Evolutionary conservation across 2,797 vertebrate species (phyloP), one percentile per base, ranked within the genome.

Genomic region (Typhlichthys eigenmanni): DNA sequence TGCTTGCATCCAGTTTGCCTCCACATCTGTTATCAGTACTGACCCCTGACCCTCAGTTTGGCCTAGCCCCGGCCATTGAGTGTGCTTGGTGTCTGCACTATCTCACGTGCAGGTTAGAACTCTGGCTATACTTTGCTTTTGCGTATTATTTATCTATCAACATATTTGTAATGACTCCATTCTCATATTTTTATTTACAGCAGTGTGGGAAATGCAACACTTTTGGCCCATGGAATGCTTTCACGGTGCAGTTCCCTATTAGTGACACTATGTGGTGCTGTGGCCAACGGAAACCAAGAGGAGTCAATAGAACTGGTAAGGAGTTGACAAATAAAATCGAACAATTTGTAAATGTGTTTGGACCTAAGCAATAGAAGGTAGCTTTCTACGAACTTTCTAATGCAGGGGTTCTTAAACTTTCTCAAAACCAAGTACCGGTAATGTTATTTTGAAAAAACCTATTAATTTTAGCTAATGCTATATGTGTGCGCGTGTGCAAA

Each of bases 21-120:
- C 87, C 90, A 69, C 85, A 89, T 60, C 88, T 98, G 83, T 87
- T 96, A 62, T 90, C 63, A 0, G 79, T 94, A 62, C 77, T 98
- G 74, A 92, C 89, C 13, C 91, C 92, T 0, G 85, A 93, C 68
- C 88, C 89, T 47, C 89, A 92, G 71, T 91, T 93, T 69, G 92
- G 93, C 38, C 74, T 91, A 62, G 94, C 92, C 57, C 91, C 92
- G 0, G 94, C 94, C 0, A 91, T 97, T 63, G 98, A 99, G 84
- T 95, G 94, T 75, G 95, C 95, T 0, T 99, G 98, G 97, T 96
- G 96, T 81, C 93, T 99, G 68, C 96, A 99, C 86, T 98, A 97
- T 84, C 92, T 98, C 66, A 61, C 92, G 54, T 93, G 94, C 88
- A 94, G 95, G 98, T 98, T 87, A 89, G 79, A 56, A 0, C 47